phyloP scores from a whole-genome alignment of 2,888 invertebrate species.

The Eurytoma californica region DNA sequence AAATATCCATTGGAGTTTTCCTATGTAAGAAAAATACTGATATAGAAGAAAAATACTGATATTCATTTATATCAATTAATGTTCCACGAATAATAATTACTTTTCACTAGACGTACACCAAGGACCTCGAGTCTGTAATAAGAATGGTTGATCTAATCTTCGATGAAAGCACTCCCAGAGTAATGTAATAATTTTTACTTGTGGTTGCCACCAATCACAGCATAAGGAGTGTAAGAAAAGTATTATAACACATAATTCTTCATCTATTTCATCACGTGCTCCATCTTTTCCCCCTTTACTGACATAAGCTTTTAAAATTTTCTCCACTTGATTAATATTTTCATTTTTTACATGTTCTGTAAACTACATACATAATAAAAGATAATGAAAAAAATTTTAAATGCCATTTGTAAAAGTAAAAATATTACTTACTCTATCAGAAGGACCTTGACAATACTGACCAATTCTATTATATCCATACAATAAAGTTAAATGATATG shows the following conservation, averaged over 20 bases:
- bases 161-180: slow-evolving; percentile 80
- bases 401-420: not conserved
- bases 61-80: slow-evolving; percentile 12
- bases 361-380: slow-evolving; percentile 43
- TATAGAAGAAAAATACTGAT: slow-evolving; percentile 10
- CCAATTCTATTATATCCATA: slow-evolving; percentile 73
- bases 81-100: slow-evolving; percentile 62
- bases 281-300: slow-evolving; percentile 71
- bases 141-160: slow-evolving; percentile 77
- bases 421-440: slow-evolving; percentile 62
- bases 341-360: slow-evolving; percentile 62
- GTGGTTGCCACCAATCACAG: slow-evolving; percentile 76
- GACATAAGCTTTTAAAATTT: slow-evolving; percentile 74
- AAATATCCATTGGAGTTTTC: slow-evolving; percentile 66
- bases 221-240: slow-evolving; percentile 74
- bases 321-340: slow-evolving; percentile 76
- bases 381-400: not conserved
- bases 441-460: slow-evolving; percentile 65
- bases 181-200: slow-evolving; percentile 75
- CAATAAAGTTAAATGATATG: slow-evolving; percentile 74
- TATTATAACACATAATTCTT: slow-evolving; percentile 75
- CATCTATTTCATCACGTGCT: slow-evolving; percentile 74
- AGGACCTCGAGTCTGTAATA: slow-evolving; percentile 74
- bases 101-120: slow-evolving; percentile 74
- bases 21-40: slow-evolving; percentile 52